These are phyloP conservation scores for Folsomia candida DNA, from an alignment of 2,888 invertebrate genomes.

Conservation along the genomic window DNA sequence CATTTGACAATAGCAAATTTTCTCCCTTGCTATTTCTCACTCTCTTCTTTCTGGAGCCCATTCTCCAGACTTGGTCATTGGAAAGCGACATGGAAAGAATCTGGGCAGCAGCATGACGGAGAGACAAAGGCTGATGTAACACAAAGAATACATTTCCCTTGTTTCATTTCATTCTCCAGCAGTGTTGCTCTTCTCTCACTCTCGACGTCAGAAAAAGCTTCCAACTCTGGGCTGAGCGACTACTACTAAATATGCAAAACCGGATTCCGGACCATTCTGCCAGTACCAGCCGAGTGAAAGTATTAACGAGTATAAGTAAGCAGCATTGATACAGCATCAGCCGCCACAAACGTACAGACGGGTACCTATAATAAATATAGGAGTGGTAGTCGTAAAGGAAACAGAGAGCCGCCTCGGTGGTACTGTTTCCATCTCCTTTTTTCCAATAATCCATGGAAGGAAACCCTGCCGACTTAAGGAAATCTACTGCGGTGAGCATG, in stretches of 20 bases:
- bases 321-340: background rate
- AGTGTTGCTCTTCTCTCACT: constrained; percentile 1
- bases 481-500: constrained; percentile 16
- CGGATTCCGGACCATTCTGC: constrained; percentile 4
- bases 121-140: constrained; percentile 8
- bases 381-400: background rate
- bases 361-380: too few relatives aligned
- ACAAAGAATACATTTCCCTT: constrained; percentile 12
- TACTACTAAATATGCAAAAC: constrained; percentile 19
- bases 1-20: background rate
- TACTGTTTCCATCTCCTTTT: background rate
- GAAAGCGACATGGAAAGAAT: constrained; percentile 4
- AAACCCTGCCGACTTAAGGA: constrained; percentile 12
- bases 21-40: background rate
- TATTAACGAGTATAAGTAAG: background rate
- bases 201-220: background rate
- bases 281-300: background rate
- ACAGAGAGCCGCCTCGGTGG: background rate
- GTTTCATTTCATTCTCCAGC: background rate
- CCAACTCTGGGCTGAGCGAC: background rate
- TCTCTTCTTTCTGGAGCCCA: background rate
- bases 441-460: constrained; percentile 15
- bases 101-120: constrained; percentile 9
- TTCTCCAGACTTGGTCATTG: constrained; percentile 15
- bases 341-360: background rate